phyloP scores from a whole-genome alignment of 2,888 invertebrate genomes.

The Synanthedon formicaeformis region DNA sequence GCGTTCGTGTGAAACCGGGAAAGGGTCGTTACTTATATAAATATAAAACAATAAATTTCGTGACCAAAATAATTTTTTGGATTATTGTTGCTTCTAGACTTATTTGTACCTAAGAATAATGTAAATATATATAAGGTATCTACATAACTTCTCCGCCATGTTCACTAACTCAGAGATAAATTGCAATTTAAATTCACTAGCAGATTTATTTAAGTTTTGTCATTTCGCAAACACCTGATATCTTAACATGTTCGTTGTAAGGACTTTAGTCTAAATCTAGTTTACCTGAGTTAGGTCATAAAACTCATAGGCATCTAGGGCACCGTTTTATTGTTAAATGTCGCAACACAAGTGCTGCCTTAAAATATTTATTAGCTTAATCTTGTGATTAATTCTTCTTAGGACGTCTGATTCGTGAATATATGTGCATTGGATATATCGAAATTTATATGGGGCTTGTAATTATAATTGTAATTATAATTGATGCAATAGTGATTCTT shows the following conservation, averaged over 20 bases:
- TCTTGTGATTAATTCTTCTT: constrained; percentile 20
- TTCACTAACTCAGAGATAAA: background rate
- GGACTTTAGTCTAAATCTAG: constrained; percentile 1
- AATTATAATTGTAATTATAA: too few relatives aligned
- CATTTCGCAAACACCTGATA: background rate
- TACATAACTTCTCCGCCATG: too few relatives aligned
- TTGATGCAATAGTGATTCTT: background rate
- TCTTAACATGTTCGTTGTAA: background rate
- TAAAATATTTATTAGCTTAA: constrained; percentile 24
- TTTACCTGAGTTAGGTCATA: constrained; percentile 30
- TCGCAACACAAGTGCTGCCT: constrained; percentile 24
- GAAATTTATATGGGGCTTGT: background rate
- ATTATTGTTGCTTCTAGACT: too few relatives aligned
- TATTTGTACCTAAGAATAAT: too few relatives aligned
- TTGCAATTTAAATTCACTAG: background rate
- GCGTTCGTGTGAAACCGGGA: too few relatives aligned
- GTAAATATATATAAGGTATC: too few relatives aligned
- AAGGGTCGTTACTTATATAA: too few relatives aligned
- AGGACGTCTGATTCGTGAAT: background rate
- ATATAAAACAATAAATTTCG: too few relatives aligned
- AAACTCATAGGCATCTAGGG: constrained; percentile 36
- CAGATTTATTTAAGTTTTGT: background rate
- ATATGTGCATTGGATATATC: background rate
- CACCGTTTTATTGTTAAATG: constrained; percentile 37
- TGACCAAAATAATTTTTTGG: too few relatives aligned